phyloP scores from a whole-genome alignment of 2,888 invertebrate genomes.

The Clostera curtula region DNA sequence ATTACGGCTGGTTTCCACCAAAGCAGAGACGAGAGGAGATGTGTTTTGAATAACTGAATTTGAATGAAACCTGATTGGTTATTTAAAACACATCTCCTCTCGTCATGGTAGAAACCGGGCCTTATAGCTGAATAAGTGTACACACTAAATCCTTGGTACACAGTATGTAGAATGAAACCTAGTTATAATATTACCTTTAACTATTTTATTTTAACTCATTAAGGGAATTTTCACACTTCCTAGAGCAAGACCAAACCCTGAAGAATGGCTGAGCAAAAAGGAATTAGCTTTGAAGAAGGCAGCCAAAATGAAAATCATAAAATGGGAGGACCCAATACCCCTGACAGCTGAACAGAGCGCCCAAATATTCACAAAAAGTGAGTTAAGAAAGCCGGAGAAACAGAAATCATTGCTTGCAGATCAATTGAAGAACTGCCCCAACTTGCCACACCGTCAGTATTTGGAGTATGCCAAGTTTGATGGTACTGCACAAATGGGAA shows the following conservation, averaged over 20 bases:
- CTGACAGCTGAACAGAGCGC: slow-evolving; percentile 74
- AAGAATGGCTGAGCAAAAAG: slow-evolving; percentile 90
- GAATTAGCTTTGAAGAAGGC: slow-evolving; percentile 89
- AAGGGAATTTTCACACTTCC: slow-evolving; percentile 2
- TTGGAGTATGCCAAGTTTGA: slow-evolving; percentile 93
- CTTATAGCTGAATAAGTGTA: too few relatives aligned
- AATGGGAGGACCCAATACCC: slow-evolving; percentile 77
- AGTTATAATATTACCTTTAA: not conserved
- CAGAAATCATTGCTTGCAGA: slow-evolving; percentile 81
- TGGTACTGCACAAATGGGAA: slow-evolving; percentile 87
- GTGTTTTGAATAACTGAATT: too few relatives aligned
- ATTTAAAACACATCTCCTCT: too few relatives aligned
- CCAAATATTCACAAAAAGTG: slow-evolving; percentile 72
- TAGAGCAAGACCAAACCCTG: slow-evolving; percentile 87
- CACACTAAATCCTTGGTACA: too few relatives aligned
- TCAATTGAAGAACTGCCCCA: slow-evolving; percentile 84
- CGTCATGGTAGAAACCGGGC: too few relatives aligned
- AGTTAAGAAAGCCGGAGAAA: slow-evolving; percentile 41
- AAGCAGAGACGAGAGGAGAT: too few relatives aligned
- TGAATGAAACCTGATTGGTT: too few relatives aligned
- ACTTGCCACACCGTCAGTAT: slow-evolving; percentile 89
- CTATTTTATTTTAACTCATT: not conserved
- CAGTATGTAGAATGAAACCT: too few relatives aligned
- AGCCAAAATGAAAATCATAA: slow-evolving; percentile 83
- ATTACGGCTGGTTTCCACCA: too few relatives aligned